Base-by-base conservation (phyloP, 2,888 invertebrate genomes). In the Ormia ochracea region DNA sequence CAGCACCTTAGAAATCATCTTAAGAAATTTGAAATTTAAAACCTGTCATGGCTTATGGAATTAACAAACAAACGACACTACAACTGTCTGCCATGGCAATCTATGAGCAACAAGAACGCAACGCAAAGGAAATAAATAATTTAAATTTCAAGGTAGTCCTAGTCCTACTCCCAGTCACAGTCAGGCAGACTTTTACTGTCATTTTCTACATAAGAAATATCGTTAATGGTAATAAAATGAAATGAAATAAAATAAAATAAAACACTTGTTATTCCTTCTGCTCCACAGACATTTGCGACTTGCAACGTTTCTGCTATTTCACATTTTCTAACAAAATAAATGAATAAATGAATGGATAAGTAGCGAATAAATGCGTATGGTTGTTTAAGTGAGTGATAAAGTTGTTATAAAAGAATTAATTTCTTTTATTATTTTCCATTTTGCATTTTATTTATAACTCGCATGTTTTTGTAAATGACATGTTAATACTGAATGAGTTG, bases 71-170 rank as follows among this genome's bases (percentile, higher is more conserved):
- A 21, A 33, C 10, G 50, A 14, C 38, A 41, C 19, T 19, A 12
- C 28, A 26, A n/a, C 45, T 38, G 52, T 43, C 58, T 38, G 48
- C 21, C 19, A 26, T 17, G 45, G 45, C 41, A 80, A 43, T 48
- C 21, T 23, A 31, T 41, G 12, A 45, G 31, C 52, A 54, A 19
- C n/a, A 31, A 23, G 26, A 41, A 26, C 33, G 9, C 33, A 52
- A 48, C 17, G 41, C 61, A 45, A 41, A 68, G 54, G 52, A 59
- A 59, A 68, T 74, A 63, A 50, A 63, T 69, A 56, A 74, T 73
- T 73, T 63, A 54, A 74, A 74, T 78, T 76, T 78, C 78, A 78
- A 78, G 78, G 74, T 74, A 61, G 59, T 48, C 45, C 50, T 48
- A 61, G 52, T 43, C 43, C 43, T 6, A 31, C 43, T 45, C 63